Evolutionary conservation across 2,113 vertebrate species (phyloP).

Genomic region (Prochilodus magdalenae): DNA sequence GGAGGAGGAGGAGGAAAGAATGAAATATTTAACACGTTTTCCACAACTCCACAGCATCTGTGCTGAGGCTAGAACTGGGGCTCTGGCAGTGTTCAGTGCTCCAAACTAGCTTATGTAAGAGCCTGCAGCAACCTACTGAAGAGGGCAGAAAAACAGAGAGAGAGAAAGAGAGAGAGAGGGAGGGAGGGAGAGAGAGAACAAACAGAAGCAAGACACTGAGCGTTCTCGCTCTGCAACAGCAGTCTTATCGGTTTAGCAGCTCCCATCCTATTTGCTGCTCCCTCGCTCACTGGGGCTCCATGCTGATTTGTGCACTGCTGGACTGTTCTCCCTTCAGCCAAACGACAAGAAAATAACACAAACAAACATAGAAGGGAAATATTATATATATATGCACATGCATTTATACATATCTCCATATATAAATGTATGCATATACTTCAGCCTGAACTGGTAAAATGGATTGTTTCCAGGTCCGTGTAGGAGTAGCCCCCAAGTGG

Average conservation of each 20-base stretch:
- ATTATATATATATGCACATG: background rate
- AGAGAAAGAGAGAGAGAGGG: background rate
- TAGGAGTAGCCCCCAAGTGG: constrained; percentile 7
- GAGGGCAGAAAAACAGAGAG: constrained; percentile 20
- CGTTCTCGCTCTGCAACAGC: constrained; percentile 47
- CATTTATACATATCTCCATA: no score
- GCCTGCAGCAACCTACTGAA: constrained; percentile 50
- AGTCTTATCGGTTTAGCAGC: constrained; percentile 54
- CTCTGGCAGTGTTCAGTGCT: constrained; percentile 46
- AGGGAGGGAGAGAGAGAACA: constrained; percentile 22
- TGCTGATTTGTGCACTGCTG: constrained; percentile 38
- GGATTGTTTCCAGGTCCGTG: background rate
- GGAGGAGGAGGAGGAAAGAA: constrained; percentile 40
- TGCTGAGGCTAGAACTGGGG: constrained; percentile 44
- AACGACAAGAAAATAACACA: constrained; percentile 28
- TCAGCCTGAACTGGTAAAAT: background rate
- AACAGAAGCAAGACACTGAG: constrained; percentile 35
- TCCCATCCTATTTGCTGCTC: constrained; percentile 52
- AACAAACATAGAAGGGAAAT: constrained; percentile 12
- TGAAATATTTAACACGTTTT: constrained; percentile 56
- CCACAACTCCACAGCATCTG: constrained; percentile 50
- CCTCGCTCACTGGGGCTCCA: constrained; percentile 36
- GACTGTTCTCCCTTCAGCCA: constrained; percentile 38
- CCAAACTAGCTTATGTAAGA: constrained; percentile 60
- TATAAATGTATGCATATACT: no score